Base-by-base conservation (phyloP, 64 coral and sea anemone species). In the Actinia equina region DNA sequence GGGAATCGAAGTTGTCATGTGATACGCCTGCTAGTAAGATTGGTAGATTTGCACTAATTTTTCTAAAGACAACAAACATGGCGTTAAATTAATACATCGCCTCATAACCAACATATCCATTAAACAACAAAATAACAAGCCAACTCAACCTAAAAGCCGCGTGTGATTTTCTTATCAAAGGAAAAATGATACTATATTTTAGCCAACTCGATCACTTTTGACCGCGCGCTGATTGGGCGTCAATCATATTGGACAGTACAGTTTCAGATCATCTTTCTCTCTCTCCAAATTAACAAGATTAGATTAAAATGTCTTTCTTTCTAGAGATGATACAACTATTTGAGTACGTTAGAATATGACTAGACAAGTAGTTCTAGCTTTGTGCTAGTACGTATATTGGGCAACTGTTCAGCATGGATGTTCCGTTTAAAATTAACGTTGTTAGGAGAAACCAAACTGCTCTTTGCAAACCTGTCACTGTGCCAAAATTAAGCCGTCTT, bases 91-190 rank as follows among this genome's bases (percentile, higher is more conserved):
- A 30, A 74, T 65, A 20, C 62, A 19, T 65, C 62, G 17, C 19
- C 22, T 65, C 6, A 74, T 74, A 74, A 26, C 25, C 9, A 11
- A 74, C 26, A 74, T 74, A 25, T 26, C 69, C 69, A 74, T 74
- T 74, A 74, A 74, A 74, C 2, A 26, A 74, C 69, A 74, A 74
- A 74, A 74, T 74, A 74, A 41, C 26, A 74, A 74, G 23, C 26
- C 14, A 30, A 74, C 13, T 30, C 23, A 41, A 74, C 6, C 69
- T 74, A 74, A 74, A 74, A 74, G 69, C 69, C 69, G 69, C 69
- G 69, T 74, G 69, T 74, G 23, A 74, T 74, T 74, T 41, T 74
- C 69, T 74, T 74, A 74, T 74, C 69, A 74, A 74, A 74, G 25
- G 69, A 74, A 74, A 74, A 74, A 74, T 41, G 69, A 74, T 74